A percentile compares a stretch with the other conserved stretches of the same genome.
These are phyloP conservation scores for Sinella curviseta DNA, from an alignment of 1,140 invertebrate genomes.

Conservation along the genomic window DNA sequence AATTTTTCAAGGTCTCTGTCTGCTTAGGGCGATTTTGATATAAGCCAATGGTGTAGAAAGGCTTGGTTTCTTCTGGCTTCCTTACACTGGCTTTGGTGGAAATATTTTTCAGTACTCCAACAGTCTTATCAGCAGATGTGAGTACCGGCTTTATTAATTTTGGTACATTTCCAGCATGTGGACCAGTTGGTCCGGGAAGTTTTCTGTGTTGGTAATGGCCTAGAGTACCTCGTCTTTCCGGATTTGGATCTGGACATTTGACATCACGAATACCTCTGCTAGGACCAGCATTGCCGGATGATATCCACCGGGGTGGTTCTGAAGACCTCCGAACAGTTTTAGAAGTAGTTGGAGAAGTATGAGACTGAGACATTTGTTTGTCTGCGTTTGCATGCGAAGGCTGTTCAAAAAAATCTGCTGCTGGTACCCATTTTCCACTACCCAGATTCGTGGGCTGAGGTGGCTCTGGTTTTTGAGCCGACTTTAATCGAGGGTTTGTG, in stretches of 20 bases:
- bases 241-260: neutral
- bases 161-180: neutral
- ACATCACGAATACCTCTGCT: neutral
- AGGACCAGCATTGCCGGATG: neutral
- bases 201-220: neutral
- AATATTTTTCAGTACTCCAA: neutral
- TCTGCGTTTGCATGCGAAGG: neutral
- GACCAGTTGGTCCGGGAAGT: neutral
- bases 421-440: slow-evolving; percentile 5
- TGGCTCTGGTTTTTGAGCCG: neutral
- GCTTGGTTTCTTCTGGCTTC: slow-evolving; percentile 39
- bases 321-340: neutral
- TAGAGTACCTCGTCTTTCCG: neutral
- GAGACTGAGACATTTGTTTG: neutral
- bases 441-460: neutral
- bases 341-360: neutral
- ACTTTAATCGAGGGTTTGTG: neutral
- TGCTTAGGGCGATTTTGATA: slow-evolving; percentile 27
- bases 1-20: neutral
- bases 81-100: neutral
- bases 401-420: neutral
- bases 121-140: neutral
- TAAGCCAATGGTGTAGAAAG: slow-evolving; percentile 40
- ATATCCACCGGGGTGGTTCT: neutral
- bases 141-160: neutral